Evolutionary conservation across 2,888 invertebrate genomes (phyloP).

Genomic region (Schizotus pectinicornis): DNA sequence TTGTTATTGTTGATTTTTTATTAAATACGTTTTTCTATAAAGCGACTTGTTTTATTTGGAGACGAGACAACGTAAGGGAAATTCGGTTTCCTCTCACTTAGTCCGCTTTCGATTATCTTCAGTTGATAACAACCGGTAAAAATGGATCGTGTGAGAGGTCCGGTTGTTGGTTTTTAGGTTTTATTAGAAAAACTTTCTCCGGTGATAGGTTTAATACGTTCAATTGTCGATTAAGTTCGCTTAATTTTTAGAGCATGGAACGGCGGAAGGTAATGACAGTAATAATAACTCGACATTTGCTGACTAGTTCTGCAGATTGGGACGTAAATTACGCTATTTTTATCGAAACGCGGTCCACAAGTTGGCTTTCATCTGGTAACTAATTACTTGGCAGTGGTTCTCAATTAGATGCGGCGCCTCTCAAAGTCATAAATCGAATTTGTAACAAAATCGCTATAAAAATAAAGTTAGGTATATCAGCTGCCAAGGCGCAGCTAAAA

Average conservation of each 20-base stretch:
- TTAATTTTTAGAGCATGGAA: constrained; percentile 18
- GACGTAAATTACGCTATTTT: no score
- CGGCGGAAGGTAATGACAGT: neutral
- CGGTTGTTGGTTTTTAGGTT: constrained; percentile 14
- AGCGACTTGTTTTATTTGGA: neutral
- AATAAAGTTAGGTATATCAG: no score
- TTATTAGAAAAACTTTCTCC: constrained; percentile 22
- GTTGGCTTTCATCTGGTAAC: no score
- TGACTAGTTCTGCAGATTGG: no score
- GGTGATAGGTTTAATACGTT: constrained; percentile 10
- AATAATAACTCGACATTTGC: neutral
- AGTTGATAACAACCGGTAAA: neutral
- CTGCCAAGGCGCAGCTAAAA: no score
- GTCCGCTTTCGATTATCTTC: constrained; percentile 5
- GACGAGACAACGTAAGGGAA: neutral
- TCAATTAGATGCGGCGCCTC: no score
- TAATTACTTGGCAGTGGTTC: no score
- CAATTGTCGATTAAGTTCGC: constrained; percentile 5
- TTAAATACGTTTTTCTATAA: constrained; percentile 20
- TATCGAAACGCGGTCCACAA: no score
- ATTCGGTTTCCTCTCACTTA: constrained; percentile 14
- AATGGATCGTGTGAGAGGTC: constrained; percentile 17
- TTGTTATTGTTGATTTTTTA: constrained; percentile 26
- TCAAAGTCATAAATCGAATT: no score
- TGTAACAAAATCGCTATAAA: no score